Conservation (phyloP, 2,888 invertebrate genomes). For the Mesorhabditis sp. region DNA sequence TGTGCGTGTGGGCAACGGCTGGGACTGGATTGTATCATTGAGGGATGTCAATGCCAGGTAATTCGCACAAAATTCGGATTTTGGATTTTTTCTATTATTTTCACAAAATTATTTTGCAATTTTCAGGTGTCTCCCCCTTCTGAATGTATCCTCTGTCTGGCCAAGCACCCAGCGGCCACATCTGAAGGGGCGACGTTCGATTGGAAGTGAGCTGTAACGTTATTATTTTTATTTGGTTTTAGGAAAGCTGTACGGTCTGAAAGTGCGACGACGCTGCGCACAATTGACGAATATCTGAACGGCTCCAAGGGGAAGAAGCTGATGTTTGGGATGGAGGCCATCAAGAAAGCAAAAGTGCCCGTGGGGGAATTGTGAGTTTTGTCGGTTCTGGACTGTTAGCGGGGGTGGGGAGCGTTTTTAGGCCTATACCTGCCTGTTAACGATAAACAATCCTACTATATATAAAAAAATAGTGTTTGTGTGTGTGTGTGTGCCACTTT, state of each 20-base stretch:
- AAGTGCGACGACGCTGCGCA: background rate
- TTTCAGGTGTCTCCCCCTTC: conserved; percentile 12
- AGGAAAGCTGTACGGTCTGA: conserved; percentile 12
- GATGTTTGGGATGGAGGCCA: conserved; percentile 16
- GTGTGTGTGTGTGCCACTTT: too few relatives aligned
- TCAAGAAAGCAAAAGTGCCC: conserved; percentile 6
- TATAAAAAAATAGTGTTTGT: too few relatives aligned
- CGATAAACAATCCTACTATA: too few relatives aligned
- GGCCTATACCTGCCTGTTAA: too few relatives aligned
- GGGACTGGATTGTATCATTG: conserved; percentile 31
- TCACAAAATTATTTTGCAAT: background rate
- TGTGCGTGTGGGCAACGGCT: conserved; percentile 21
- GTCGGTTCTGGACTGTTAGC: too few relatives aligned
- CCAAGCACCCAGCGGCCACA: conserved; percentile 6
- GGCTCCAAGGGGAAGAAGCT: conserved; percentile 14
- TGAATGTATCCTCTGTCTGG: conserved; percentile 18
- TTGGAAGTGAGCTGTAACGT: conserved; percentile 23
- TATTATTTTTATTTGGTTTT: background rate
- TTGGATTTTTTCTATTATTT: too few relatives aligned
- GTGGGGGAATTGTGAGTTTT: conserved; percentile 11
- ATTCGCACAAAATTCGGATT: too few relatives aligned
- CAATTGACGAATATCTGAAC: conserved; percentile 15
- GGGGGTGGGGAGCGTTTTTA: too few relatives aligned
- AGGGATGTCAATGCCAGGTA: conserved; percentile 31
- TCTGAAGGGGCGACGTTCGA: conserved; percentile 23